Evolutionary conservation across 2,797 vertebrate genomes (phyloP), one percentile per base, ranked within the genome.

Genomic region (Poecilia wingei): DNA sequence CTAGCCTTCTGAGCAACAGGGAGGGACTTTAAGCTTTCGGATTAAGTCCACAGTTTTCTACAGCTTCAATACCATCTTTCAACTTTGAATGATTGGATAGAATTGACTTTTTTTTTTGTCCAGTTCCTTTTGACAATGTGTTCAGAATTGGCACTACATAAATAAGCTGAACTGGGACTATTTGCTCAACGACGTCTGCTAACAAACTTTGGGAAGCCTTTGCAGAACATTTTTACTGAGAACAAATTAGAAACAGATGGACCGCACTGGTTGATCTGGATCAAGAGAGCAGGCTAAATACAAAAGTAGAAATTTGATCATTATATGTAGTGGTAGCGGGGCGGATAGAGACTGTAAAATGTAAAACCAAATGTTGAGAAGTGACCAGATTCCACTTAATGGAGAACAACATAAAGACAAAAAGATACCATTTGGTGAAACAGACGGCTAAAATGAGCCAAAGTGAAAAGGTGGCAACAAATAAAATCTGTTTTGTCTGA

Each of bases 381-480:
- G 4, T 4, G 2, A 43, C 66, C 22, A 2, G 22, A 69, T 25
- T 9, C 39, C 36, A 36, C 36, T 68, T 53, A 53, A 25, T 53
- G 51, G 51, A 53, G 22, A 53, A 53, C 20, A 25, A 53, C 51
- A 53, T 25, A 25, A 22, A 10, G 51, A 25, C 51, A 7, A 51
- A 73, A 64, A 10, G n/a, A 49, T 64, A 77, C 45, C 7, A 53
- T 47, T 41, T 75, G 69, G 51, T 43, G 28, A 2, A 3, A 53
- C 0, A 78, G 25, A 46, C n/a, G 74, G 77, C 72, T 75, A 64
- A 84, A 90, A 83, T 70, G 43, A 59, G 61, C 81, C 28, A 81
- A 83, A 84, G 73, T 49, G 71, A 47, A 49, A 84, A 84, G 77
- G 84, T 79, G 2, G 82, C 68, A 74, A 51, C 36, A 77, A 69